Conservation (phyloP, 2,113 vertebrate species). For the Plotosus lineatus region DNA sequence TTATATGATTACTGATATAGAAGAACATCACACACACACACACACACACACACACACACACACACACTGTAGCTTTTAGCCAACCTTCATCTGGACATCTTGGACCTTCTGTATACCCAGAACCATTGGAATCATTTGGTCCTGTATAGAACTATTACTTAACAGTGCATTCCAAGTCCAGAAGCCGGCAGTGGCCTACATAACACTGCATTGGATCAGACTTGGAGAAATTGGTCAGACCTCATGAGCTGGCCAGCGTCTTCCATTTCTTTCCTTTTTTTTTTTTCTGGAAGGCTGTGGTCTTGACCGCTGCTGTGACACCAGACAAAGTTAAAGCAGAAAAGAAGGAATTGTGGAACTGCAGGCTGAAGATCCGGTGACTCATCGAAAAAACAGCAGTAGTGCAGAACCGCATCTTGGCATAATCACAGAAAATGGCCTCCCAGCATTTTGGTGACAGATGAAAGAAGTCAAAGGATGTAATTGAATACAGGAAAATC, state of each 20-base stretch:
- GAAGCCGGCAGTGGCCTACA: background rate
- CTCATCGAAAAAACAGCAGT: slow-evolving; percentile 35
- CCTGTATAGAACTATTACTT: background rate
- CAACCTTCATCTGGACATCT: background rate
- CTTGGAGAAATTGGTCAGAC: slow-evolving; percentile 26
- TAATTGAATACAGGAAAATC: slow-evolving; percentile 41
- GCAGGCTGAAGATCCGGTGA: slow-evolving; percentile 20
- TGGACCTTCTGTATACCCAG: background rate
- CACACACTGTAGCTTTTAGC: background rate
- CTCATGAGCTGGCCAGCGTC: background rate
- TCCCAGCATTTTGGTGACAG: slow-evolving; percentile 30
- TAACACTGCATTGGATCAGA: background rate
- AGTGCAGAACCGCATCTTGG: slow-evolving; percentile 18
- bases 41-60: no score
- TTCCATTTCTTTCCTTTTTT: background rate
- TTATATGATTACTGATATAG: background rate
- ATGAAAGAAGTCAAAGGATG: slow-evolving; percentile 33
- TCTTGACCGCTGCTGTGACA: background rate
- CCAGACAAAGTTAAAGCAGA: background rate
- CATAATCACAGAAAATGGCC: slow-evolving; percentile 33
- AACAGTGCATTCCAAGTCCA: background rate
- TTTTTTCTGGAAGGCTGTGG: background rate
- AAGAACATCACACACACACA: no score
- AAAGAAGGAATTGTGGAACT: slow-evolving; percentile 18
- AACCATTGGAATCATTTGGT: background rate